Conservation (phyloP, 2,888 invertebrate genomes). For the Seladonia tumulorum region DNA sequence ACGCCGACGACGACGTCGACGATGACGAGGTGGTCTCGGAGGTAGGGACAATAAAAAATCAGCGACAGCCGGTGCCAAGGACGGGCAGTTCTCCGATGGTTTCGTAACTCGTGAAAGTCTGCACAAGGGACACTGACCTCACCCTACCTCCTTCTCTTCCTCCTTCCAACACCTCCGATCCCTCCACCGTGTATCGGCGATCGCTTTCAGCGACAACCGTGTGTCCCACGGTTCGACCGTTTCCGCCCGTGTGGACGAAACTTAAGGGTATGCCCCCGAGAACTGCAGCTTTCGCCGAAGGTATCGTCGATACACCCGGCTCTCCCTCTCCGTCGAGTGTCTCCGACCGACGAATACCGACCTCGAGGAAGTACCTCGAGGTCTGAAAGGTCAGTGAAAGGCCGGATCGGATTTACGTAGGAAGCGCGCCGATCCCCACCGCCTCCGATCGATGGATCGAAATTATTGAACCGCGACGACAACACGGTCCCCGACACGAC, state of each 20-base stretch:
- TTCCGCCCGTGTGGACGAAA: conserved; percentile 40
- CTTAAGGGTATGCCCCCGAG: conserved; percentile 43
- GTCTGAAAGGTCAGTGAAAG: conserved; percentile 80
- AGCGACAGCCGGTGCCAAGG: conserved; percentile 84
- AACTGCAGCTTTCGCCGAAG: conserved; percentile 67
- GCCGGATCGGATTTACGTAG: conserved; percentile 68
- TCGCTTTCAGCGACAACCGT: conserved; percentile 59
- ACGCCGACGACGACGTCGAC: conserved; percentile 54
- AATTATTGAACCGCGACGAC: conserved; percentile 8
- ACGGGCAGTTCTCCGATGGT: conserved; percentile 82
- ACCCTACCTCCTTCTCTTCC: conserved; percentile 73
- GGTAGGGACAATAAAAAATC: conserved; percentile 82
- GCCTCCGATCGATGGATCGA: conserved; percentile 29
- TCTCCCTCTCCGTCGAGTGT: background rate
- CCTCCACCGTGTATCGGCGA: conserved; percentile 40
- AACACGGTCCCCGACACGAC: background rate
- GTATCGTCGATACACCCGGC: conserved; percentile 31
- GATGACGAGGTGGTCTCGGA: conserved; percentile 39
- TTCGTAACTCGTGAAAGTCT: conserved; percentile 85
- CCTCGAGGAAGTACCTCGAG: conserved; percentile 70
- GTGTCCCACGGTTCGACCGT: conserved; percentile 45
- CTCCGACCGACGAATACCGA: conserved; percentile 59
- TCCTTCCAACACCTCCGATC: conserved; percentile 49
- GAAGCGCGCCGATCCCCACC: conserved; percentile 50
- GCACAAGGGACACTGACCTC: conserved; percentile 84